Evolutionary conservation across 2,888 invertebrate species (phyloP).

Genomic region (Argyresthia goedartella): DNA sequence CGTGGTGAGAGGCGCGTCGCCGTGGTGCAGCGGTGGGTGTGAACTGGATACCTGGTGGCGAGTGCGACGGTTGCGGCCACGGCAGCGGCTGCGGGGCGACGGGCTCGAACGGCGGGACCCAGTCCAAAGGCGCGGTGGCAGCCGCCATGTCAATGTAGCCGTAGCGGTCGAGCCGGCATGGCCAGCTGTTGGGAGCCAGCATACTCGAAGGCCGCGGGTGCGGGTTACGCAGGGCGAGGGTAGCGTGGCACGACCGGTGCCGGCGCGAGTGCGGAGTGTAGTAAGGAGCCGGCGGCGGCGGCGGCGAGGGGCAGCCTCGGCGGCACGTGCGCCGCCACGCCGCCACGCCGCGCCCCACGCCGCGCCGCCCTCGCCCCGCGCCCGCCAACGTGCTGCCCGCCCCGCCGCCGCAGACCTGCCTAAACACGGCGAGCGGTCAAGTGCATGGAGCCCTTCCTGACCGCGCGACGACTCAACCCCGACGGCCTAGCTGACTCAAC

Average conservation of each 20-base stretch:
- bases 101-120: no score
- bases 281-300: slow-evolving; percentile 42
- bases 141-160: slow-evolving; percentile 70
- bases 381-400: no score
- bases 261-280: slow-evolving; percentile 49
- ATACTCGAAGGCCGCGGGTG: no score
- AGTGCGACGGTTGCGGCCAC: background rate
- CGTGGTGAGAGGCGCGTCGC: background rate
- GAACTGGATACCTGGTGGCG: background rate
- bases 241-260: slow-evolving; percentile 46
- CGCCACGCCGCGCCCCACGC: slow-evolving; percentile 12
- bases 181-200: slow-evolving; percentile 30
- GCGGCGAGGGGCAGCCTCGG: no score
- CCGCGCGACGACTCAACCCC: no score
- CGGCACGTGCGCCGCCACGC: slow-evolving; percentile 28
- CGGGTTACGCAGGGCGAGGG: slow-evolving; percentile 33
- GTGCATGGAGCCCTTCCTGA: no score
- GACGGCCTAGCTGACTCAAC: no score
- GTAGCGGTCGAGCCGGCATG: slow-evolving; percentile 56
- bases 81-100: background rate
- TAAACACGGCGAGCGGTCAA: background rate
- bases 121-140: slow-evolving; percentile 18
- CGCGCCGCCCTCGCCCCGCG: slow-evolving; percentile 7
- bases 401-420: background rate
- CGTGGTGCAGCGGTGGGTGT: background rate